Conservation (phyloP, 1,140 invertebrate genomes). For the Euwallacea similis region DNA sequence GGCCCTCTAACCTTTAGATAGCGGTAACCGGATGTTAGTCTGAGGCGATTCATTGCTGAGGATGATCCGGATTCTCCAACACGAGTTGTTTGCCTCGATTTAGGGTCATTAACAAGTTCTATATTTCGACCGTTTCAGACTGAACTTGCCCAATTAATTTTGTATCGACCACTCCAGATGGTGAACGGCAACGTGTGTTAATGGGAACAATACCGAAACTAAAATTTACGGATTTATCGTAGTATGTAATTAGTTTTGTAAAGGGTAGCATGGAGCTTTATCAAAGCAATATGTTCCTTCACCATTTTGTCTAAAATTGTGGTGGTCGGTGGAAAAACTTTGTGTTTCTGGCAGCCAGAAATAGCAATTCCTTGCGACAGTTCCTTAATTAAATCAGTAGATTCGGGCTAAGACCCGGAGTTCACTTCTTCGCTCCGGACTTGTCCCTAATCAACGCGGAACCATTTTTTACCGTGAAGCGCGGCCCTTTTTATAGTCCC, state of each 20-base stretch:
- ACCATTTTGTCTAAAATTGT: too few relatives aligned
- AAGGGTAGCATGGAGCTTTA: too few relatives aligned
- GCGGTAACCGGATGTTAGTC: conserved; percentile 14
- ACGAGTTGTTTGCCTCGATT: conserved; percentile 7
- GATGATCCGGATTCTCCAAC: conserved; percentile 12
- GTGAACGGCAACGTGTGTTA: not conserved
- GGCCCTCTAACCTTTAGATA: conserved; percentile 7
- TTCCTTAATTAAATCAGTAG: conserved; percentile 12
- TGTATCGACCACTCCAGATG: conserved; percentile 1
- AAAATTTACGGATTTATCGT: too few relatives aligned
- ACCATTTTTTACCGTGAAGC: conserved; percentile 8
- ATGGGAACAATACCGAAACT: too few relatives aligned
- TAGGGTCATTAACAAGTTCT: conserved; percentile 22
- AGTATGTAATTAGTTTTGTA: too few relatives aligned
- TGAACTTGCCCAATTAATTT: conserved; percentile 15
- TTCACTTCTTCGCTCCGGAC: conserved; percentile 8
- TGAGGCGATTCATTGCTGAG: conserved; percentile 11
- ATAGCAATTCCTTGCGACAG: not conserved
- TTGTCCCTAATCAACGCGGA: conserved; percentile 13
- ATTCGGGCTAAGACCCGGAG: conserved; percentile 1
- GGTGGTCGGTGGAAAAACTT: too few relatives aligned
- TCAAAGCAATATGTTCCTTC: too few relatives aligned
- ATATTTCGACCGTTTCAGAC: not conserved
- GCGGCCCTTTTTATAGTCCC: conserved; percentile 2
- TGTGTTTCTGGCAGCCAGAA: not conserved